phyloP scores from a whole-genome alignment of 2,113 vertebrate genomes.

The Cyprinodon variegatus region DNA sequence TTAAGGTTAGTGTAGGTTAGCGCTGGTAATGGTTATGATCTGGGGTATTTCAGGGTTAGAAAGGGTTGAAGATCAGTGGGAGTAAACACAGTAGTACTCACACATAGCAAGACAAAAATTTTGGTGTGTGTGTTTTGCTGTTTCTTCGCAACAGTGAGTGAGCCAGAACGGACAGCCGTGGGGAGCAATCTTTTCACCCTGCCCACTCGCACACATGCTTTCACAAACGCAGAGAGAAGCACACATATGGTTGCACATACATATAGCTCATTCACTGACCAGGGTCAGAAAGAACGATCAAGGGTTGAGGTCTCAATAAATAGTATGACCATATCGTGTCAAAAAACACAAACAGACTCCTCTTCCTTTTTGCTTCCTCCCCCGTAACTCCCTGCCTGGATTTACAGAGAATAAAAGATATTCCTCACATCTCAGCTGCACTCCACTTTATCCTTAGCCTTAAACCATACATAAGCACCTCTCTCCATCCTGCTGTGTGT shows the following conservation, averaged over 20 bases:
- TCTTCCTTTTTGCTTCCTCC: neutral
- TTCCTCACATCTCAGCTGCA: constrained; percentile 11
- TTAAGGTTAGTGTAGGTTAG: no score
- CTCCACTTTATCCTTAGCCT: constrained; percentile 47
- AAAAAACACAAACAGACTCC: constrained; percentile 24
- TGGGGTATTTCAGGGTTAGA: no score
- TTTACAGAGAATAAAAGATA: constrained; percentile 48
- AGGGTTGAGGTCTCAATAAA: constrained; percentile 35
- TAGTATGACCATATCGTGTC: constrained; percentile 31
- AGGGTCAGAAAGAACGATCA: constrained; percentile 28
- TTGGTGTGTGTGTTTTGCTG: neutral
- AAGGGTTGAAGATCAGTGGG: no score
- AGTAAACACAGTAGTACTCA: no score
- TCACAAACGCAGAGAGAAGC: constrained; percentile 28
- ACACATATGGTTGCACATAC: constrained; percentile 27
- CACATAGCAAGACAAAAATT: no score
- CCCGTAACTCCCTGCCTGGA: constrained; percentile 6
- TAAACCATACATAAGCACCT: constrained; percentile 43
- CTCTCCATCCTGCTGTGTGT: constrained; percentile 20
- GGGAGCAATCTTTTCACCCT: constrained; percentile 50
- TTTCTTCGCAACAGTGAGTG: constrained; percentile 29
- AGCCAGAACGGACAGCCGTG: constrained; percentile 69
- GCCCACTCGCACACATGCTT: constrained; percentile 39
- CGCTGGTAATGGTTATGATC: no score
- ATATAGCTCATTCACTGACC: constrained; percentile 25